These are phyloP conservation scores for Paracanthobrama guichenoti DNA, from an alignment of 2,113 vertebrate genomes.

Conservation along the genomic window DNA sequence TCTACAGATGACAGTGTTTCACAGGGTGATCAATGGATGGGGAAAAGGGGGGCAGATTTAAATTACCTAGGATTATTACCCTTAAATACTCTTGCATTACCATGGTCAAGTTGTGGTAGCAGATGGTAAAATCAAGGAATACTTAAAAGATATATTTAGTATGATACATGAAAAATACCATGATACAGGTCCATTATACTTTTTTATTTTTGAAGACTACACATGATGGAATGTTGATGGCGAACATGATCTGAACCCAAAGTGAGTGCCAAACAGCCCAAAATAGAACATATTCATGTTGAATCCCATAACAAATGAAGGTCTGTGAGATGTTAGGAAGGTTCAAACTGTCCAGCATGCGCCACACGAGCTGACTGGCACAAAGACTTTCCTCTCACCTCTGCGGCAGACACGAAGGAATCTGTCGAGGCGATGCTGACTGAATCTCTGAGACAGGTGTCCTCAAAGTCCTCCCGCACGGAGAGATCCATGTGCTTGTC, in stretches of 20 bases:
- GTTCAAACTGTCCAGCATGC: background rate
- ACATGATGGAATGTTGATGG: background rate
- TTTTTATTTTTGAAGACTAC: background rate
- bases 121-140: background rate
- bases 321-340: background rate
- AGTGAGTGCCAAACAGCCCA: background rate
- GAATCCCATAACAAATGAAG: background rate
- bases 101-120: background rate
- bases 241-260: background rate
- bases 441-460: conserved; percentile 83
- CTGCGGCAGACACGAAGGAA: conserved; percentile 90
- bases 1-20: background rate
- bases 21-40: background rate
- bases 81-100: background rate
- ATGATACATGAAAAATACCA: background rate
- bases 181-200: background rate
- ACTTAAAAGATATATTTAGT: background rate
- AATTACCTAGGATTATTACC: background rate
- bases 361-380: background rate
- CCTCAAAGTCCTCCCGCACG: conserved; percentile 77
- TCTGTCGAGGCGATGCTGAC: conserved; percentile 86
- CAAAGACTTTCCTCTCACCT: conserved; percentile 75
- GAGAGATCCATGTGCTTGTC: conserved; percentile 81
- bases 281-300: background rate
- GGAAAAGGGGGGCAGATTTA: background rate